phyloP scores from a whole-genome alignment of 2,113 vertebrate genomes.

The Rhizomys pruinosus region DNA sequence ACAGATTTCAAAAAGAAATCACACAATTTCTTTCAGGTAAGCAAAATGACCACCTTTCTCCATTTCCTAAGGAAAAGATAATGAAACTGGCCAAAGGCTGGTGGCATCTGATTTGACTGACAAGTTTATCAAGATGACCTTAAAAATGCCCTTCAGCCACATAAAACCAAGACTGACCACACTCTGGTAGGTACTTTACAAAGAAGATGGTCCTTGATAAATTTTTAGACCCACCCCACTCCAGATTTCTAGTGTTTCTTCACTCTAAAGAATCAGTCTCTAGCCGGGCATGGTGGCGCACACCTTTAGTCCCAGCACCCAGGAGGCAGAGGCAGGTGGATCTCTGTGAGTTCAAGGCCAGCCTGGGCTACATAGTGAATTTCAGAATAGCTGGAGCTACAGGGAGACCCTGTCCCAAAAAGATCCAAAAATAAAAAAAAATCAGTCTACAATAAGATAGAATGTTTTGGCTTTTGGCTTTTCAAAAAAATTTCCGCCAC shows the following conservation, averaged over 20 bases:
- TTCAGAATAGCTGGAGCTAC: too few relatives aligned
- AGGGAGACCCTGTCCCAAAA: too few relatives aligned
- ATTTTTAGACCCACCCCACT: too few relatives aligned
- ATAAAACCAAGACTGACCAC: neutral
- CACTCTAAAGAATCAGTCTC: neutral
- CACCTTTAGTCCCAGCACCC: too few relatives aligned
- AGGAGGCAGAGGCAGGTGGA: too few relatives aligned
- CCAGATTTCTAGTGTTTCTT: neutral
- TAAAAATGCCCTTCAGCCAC: neutral
- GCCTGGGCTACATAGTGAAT: too few relatives aligned
- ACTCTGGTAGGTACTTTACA: neutral
- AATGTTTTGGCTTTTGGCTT: neutral
- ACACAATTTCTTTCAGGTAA: neutral
- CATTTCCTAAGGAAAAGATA: neutral
- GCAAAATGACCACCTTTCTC: neutral
- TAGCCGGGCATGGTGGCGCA: too few relatives aligned
- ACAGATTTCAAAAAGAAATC: conserved; percentile 7
- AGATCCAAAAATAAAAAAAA: too few relatives aligned
- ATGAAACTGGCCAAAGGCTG: too few relatives aligned
- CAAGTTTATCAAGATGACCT: neutral
- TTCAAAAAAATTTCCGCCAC: neutral
- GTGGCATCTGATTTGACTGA: neutral
- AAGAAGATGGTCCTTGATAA: neutral
- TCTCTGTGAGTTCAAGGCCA: too few relatives aligned
- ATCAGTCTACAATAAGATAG: neutral